Conservation (phyloP, 2,113 vertebrate genomes). For the Nothobranchius kuhntae region DNA sequence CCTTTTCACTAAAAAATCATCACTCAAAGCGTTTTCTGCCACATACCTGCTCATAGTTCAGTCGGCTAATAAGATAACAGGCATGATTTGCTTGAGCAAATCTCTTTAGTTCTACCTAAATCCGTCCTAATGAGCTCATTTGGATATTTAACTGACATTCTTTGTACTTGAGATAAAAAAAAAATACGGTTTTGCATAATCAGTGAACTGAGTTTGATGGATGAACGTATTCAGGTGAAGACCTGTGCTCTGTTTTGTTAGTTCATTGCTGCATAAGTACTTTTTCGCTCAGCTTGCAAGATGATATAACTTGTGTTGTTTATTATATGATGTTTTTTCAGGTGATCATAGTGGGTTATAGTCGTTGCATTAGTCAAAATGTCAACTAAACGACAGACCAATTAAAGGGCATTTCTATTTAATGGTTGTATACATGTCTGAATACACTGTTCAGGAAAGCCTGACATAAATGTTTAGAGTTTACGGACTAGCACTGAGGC, state of each 20-base stretch:
- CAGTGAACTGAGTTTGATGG: slow-evolving; percentile 38
- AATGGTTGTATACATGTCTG: too few species aligned
- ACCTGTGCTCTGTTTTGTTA: not conserved
- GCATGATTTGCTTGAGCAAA: slow-evolving; percentile 54
- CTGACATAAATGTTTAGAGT: slow-evolving; percentile 5
- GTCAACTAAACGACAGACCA: not conserved
- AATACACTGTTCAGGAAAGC: not conserved
- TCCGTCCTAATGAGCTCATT: slow-evolving; percentile 52
- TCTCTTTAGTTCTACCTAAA: slow-evolving; percentile 57
- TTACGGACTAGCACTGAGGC: not conserved
- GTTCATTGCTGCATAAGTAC: not conserved
- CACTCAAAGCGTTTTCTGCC: slow-evolving; percentile 26
- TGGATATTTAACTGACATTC: slow-evolving; percentile 14
- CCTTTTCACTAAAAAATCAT: slow-evolving; percentile 2
- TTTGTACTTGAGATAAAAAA: slow-evolving; percentile 45
- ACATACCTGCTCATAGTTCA: slow-evolving; percentile 33
- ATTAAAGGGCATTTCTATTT: not conserved
- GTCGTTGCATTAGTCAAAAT: not conserved
- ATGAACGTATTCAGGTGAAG: slow-evolving; percentile 10
- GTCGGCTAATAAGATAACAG: slow-evolving; percentile 58
- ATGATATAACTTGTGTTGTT: too few species aligned
- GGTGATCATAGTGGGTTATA: slow-evolving; percentile 17
- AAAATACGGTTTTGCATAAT: slow-evolving; percentile 25
- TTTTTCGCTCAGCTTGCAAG: too few species aligned
- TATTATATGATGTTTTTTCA: too few species aligned